Percentiles rank a stretch among this genome's conserved stretches.
Evolutionary conservation across 2,888 invertebrate species (phyloP).

Genomic region (Prosopocoilus inquinatus): DNA sequence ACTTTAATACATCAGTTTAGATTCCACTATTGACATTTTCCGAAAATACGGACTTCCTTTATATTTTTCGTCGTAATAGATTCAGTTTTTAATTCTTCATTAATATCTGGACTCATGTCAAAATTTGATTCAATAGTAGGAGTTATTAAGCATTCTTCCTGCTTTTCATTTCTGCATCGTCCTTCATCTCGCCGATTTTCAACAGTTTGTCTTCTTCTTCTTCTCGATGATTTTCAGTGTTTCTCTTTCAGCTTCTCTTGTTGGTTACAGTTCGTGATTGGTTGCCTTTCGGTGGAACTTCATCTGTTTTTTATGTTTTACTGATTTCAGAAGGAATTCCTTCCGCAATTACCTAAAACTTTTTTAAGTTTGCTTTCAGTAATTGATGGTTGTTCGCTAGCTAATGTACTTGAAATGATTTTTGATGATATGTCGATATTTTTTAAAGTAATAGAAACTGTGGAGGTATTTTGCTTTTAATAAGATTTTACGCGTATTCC

Average conservation of each 20-base stretch:
- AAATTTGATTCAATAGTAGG: not conserved
- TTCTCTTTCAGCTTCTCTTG: no score
- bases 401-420: not conserved
- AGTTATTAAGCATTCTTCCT: no score
- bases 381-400: conserved; percentile 11
- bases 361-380: conserved; percentile 20
- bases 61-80: no score
- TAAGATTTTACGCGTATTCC: no score
- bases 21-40: no score
- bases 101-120: not conserved
- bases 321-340: conserved; percentile 3
- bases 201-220: not conserved
- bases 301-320: not conserved
- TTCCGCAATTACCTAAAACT: not conserved
- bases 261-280: no score
- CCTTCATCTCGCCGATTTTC: conserved; percentile 1
- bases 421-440: not conserved
- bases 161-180: not conserved
- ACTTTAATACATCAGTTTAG: no score
- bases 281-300: not conserved
- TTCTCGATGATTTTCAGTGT: no score
- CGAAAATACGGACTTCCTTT: no score
- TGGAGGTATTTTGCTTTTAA: not conserved
- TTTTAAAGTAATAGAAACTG: not conserved
- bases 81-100: not conserved